A percentile compares a stretch with the other conserved stretches of the same genome.
phyloP scores from a whole-genome alignment of 2,797 vertebrate species.

The Merluccius polli region DNA sequence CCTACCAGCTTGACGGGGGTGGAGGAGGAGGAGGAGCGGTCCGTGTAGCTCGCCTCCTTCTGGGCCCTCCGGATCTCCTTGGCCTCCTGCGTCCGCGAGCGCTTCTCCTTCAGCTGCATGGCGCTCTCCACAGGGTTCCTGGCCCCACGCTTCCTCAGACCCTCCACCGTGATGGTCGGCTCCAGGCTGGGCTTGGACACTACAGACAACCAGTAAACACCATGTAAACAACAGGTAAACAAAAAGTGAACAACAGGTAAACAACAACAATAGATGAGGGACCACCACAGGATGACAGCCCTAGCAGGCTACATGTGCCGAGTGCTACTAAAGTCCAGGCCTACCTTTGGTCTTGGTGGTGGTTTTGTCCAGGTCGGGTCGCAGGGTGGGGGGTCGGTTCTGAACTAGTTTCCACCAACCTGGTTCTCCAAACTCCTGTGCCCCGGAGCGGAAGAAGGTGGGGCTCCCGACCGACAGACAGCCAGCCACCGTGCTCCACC shows the following conservation, averaged over 20 bases:
- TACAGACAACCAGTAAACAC: slow-evolving; percentile 26
- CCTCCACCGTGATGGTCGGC: slow-evolving; percentile 90
- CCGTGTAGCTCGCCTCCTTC: slow-evolving; percentile 84
- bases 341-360: slow-evolving; percentile 83
- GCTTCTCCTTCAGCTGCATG: slow-evolving; percentile 96
- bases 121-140: slow-evolving; percentile 90
- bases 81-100: slow-evolving; percentile 91
- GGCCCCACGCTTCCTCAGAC: slow-evolving; percentile 83
- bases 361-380: slow-evolving; percentile 85
- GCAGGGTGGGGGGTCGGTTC: slow-evolving; percentile 88
- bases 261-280: too few species aligned
- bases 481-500: slow-evolving; percentile 98
- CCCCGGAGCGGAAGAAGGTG: slow-evolving; percentile 91
- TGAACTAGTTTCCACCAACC: slow-evolving; percentile 99
- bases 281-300: too few species aligned
- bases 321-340: background rate
- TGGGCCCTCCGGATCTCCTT: slow-evolving; percentile 95
- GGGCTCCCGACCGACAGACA: slow-evolving; percentile 96
- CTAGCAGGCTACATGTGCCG: background rate
- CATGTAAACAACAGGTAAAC: background rate
- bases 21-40: slow-evolving; percentile 78
- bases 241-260: background rate
- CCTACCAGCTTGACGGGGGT: slow-evolving; percentile 84
- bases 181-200: slow-evolving; percentile 80
- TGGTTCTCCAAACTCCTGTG: slow-evolving; percentile 94